Conservation (phyloP, 2,888 invertebrate species). For the Thereva unica region DNA sequence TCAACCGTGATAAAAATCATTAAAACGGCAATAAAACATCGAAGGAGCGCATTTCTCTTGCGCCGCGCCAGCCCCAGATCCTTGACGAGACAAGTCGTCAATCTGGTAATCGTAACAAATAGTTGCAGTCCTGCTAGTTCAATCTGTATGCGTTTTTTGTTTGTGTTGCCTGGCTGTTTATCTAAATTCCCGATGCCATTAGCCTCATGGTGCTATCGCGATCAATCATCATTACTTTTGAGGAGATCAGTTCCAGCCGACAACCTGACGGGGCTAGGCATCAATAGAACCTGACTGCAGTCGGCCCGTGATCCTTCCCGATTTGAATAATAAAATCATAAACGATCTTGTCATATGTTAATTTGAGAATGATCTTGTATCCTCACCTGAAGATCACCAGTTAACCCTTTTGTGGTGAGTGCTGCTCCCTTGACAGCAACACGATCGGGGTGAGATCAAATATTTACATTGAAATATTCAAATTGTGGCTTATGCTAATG, state of each 20-base stretch:
- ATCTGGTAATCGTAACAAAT: constrained; percentile 16
- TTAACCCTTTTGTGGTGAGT: constrained; percentile 28
- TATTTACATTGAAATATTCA: constrained; percentile 35
- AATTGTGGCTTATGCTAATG: constrained; percentile 32
- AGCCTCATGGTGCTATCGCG: constrained; percentile 18
- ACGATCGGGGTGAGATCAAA: constrained; percentile 31
- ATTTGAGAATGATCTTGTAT: constrained; percentile 29
- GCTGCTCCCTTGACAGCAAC: neutral
- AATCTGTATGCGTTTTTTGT: constrained; percentile 2
- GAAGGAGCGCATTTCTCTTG: constrained; percentile 1
- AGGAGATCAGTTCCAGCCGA: constrained; percentile 23
- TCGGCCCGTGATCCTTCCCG: constrained; percentile 9
- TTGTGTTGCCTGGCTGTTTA: constrained; percentile 4
- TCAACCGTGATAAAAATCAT: too few relatives aligned
- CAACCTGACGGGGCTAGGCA: constrained; percentile 19
- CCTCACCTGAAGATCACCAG: constrained; percentile 30
- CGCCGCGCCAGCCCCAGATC: constrained; percentile 6
- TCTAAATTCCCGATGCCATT: constrained; percentile 31
- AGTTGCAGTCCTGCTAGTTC: constrained; percentile 6
- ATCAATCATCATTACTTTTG: constrained; percentile 36
- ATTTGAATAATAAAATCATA: constrained; percentile 37
- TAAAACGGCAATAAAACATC: too few relatives aligned
- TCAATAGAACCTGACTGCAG: constrained; percentile 21
- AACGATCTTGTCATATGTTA: constrained; percentile 37
- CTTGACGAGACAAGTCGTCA: constrained; percentile 20